These are phyloP conservation scores for Eurois occulta DNA, from an alignment of 2,888 invertebrate species.

Conservation along the genomic window DNA sequence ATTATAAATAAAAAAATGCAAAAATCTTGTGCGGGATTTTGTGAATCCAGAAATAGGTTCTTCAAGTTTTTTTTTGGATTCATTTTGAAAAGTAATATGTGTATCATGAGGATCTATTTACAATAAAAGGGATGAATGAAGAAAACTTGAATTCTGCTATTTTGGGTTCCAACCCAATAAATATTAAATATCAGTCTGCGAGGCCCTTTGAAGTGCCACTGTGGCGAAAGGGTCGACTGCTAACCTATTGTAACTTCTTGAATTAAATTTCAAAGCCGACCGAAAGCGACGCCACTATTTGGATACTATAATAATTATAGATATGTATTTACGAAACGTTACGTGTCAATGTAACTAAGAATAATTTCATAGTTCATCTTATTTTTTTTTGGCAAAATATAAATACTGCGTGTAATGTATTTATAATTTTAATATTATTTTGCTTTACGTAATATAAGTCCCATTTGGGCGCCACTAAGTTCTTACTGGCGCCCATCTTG, in stretches of 20 bases:
- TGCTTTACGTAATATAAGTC: background rate
- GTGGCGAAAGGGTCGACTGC: slow-evolving; percentile 79
- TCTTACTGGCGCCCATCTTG: slow-evolving; percentile 22
- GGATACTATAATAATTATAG: slow-evolving; percentile 44
- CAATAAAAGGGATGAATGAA: slow-evolving; percentile 27
- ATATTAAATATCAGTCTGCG: slow-evolving; percentile 80
- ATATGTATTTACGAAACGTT: slow-evolving; percentile 30
- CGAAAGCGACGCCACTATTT: slow-evolving; percentile 51
- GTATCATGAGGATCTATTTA: slow-evolving; percentile 13
- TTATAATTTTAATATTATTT: background rate
- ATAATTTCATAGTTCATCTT: background rate
- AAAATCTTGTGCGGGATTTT: background rate
- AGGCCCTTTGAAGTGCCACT: slow-evolving; percentile 80
- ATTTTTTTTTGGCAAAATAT: background rate
- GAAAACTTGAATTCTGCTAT: slow-evolving; percentile 65
- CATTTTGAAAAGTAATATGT: background rate
- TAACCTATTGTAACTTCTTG: slow-evolving; percentile 82
- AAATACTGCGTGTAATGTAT: background rate
- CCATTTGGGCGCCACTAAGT: slow-evolving; percentile 33
- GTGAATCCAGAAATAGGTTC: background rate
- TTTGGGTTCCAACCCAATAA: slow-evolving; percentile 72
- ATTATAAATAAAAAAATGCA: background rate
- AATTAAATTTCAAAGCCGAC: slow-evolving; percentile 82
- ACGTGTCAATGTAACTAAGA: background rate
- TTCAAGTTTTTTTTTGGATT: background rate